These are phyloP conservation scores for Anas bernieri DNA, from an alignment of 2,797 vertebrate genomes.

Conservation along the genomic window DNA sequence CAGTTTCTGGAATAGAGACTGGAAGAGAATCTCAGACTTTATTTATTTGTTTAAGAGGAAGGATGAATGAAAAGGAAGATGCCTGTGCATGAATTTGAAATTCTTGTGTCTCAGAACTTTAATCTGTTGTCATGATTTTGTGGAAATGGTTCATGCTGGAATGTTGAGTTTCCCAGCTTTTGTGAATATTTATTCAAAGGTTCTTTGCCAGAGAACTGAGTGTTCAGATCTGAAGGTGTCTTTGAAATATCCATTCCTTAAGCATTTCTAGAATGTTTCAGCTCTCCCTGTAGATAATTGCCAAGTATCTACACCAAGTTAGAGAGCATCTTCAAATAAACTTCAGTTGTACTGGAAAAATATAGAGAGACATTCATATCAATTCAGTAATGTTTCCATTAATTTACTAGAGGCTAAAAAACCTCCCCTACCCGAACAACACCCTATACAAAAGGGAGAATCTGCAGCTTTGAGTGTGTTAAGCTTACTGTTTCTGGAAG, in stretches of 20 bases:
- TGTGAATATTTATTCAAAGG: not conserved
- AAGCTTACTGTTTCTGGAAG: not conserved
- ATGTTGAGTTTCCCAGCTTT: not conserved
- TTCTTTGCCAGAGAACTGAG: not conserved
- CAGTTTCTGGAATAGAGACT: not conserved
- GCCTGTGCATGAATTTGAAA: not conserved
- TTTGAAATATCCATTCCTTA: not conserved
- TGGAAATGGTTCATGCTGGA: not conserved
- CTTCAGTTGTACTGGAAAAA: not conserved
- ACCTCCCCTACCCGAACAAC: fast-evolving
- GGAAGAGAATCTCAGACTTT: not conserved
- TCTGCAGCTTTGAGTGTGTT: not conserved
- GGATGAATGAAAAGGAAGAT: not conserved
- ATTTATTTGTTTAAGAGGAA: not conserved
- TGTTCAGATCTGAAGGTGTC: not conserved
- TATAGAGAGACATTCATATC: not conserved
- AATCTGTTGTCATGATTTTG: not conserved
- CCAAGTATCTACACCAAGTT: not conserved
- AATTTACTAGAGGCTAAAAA: not conserved
- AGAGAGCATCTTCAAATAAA: not conserved
- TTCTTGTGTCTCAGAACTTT: not conserved
- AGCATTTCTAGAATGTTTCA: not conserved
- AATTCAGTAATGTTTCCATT: not conserved
- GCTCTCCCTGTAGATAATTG: not conserved
- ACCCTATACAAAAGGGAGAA: not conserved